phyloP scores from a whole-genome alignment of 2,888 invertebrate species.

The Leptinotarsa juncta region DNA sequence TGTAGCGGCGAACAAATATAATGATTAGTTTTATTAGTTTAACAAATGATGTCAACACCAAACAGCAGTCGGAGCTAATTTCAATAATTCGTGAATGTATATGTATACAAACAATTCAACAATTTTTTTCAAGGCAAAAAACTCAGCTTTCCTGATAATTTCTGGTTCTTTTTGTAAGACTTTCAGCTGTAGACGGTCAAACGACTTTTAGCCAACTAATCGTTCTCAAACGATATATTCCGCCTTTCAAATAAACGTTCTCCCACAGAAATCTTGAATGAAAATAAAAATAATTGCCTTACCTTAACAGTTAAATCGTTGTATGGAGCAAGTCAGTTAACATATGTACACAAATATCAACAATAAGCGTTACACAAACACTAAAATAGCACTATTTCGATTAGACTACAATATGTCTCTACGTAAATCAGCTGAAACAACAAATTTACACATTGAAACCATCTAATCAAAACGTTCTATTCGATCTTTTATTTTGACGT shows the following conservation, averaged over 20 bases:
- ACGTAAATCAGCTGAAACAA: slow-evolving; percentile 33
- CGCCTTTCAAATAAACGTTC: background rate
- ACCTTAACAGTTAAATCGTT: slow-evolving; percentile 42
- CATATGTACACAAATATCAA: slow-evolving; percentile 43
- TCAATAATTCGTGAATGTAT: background rate
- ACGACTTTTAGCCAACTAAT: background rate
- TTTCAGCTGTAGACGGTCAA: background rate
- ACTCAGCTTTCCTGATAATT: background rate
- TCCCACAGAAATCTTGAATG: background rate
- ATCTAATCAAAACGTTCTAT: slow-evolving; percentile 30
- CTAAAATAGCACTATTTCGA: slow-evolving; percentile 31
- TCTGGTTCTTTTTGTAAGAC: background rate
- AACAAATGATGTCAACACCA: slow-evolving; percentile 11
- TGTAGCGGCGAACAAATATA: background rate
- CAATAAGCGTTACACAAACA: slow-evolving; percentile 38
- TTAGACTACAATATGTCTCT: slow-evolving; percentile 27
- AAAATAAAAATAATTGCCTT: slow-evolving; percentile 33
- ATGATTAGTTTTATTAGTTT: background rate
- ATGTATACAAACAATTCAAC: background rate
- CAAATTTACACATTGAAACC: slow-evolving; percentile 35
- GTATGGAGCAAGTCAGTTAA: slow-evolving; percentile 29
- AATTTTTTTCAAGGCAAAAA: slow-evolving; percentile 9
- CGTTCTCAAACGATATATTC: background rate
- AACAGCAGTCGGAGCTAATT: background rate
- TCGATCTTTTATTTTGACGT: slow-evolving; percentile 39